Percentiles rank a stretch among this genome's conserved stretches.
Evolutionary conservation across 1,140 invertebrate genomes (phyloP).

Genomic region (Rhopalosiphum padi): DNA sequence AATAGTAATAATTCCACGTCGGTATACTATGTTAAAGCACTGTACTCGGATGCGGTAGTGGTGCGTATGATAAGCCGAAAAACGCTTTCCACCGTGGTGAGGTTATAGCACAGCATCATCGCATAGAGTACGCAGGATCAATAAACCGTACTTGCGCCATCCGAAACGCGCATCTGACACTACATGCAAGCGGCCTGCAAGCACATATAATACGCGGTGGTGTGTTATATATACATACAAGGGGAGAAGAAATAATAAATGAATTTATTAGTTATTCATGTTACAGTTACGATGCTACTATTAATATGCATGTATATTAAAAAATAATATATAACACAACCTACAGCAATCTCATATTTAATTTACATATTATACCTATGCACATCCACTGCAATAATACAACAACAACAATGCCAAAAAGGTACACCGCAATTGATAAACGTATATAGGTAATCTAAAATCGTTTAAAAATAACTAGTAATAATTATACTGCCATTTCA

Average conservation of each 20-base stretch:
- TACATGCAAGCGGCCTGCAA: neutral
- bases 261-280: neutral
- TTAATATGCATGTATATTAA: neutral
- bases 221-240: no score
- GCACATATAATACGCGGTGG: neutral
- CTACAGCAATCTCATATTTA: neutral
- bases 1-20: neutral
- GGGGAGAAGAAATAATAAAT: constrained; percentile 1
- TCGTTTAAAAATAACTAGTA: neutral
- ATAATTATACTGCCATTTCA: neutral
- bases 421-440: neutral
- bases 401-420: neutral
- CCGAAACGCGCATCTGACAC: neutral
- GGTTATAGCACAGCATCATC: neutral
- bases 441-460: neutral
- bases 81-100: neutral
- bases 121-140: neutral
- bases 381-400: neutral
- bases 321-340: neutral
- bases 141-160: constrained; percentile 31
- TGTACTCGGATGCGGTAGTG: neutral
- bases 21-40: neutral
- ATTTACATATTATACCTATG: neutral
- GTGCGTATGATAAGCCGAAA: neutral
- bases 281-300: neutral